A percentile compares a stretch with the other conserved stretches of the same genome.
Evolutionary conservation across 1,140 invertebrate species (phyloP).

Genomic region (Planococcus citri): DNA sequence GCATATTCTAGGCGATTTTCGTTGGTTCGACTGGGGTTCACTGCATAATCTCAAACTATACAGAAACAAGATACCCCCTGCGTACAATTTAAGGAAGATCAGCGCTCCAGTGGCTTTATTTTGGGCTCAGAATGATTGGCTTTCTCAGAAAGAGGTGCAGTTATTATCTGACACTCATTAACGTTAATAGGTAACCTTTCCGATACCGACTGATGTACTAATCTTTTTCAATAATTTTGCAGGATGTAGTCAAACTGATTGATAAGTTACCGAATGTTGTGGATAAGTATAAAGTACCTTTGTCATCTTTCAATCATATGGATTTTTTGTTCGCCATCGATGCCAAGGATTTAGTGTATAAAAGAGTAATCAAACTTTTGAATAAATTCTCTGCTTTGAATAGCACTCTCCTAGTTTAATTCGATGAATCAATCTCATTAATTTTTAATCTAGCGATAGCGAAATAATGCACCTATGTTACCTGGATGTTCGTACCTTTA

Average conservation of each 20-base stretch:
- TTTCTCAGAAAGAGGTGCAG: conserved; percentile 36
- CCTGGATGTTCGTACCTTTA: too few relatives aligned
- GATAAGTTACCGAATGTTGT: conserved; percentile 36
- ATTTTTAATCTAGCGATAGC: too few relatives aligned
- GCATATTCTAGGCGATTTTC: conserved; percentile 3
- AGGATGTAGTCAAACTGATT: conserved; percentile 45
- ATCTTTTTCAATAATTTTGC: conserved; percentile 19
- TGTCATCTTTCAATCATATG: conserved; percentile 51
- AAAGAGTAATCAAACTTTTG: conserved; percentile 32
- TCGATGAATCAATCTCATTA: background rate
- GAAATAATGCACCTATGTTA: too few relatives aligned
- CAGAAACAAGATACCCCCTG: conserved; percentile 37
- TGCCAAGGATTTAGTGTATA: conserved; percentile 44
- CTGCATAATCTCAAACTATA: conserved; percentile 38
- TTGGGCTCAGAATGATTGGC: conserved; percentile 55
- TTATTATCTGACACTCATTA: background rate
- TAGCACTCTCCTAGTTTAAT: background rate
- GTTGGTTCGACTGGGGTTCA: background rate
- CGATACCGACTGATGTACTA: background rate
- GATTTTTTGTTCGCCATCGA: conserved; percentile 54
- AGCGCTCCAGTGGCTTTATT: conserved; percentile 53
- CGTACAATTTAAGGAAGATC: conserved; percentile 46
- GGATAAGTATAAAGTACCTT: conserved; percentile 38
- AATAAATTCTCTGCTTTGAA: conserved; percentile 7
- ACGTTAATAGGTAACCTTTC: background rate